Conservation (phyloP, 2,113 vertebrate genomes). For the Mormoops blainvillei region DNA sequence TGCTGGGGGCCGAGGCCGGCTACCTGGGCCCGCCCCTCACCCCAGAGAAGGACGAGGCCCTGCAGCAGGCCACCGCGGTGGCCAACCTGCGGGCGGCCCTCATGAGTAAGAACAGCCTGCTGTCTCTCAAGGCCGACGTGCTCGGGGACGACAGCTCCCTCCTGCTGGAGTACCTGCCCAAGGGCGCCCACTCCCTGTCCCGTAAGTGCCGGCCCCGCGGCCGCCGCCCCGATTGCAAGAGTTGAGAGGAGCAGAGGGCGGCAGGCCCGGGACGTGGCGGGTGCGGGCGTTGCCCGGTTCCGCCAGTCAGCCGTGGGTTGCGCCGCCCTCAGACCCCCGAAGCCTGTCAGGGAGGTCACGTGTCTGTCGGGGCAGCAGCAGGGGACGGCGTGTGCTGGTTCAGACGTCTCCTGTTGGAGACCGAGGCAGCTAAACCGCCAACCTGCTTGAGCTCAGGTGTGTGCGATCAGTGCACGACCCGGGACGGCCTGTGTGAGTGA, state of each 20-base stretch:
- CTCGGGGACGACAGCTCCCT: constrained; percentile 94
- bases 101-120: constrained; percentile 97
- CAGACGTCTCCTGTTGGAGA: too few species aligned
- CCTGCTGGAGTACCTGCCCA: constrained; percentile 96
- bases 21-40: constrained; percentile 84
- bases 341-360: too few species aligned
- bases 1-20: constrained; percentile 82
- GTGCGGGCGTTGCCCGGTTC: background rate
- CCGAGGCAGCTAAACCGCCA: background rate
- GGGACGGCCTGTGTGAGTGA: too few species aligned
- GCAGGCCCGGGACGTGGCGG: background rate
- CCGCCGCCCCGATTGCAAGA: too few species aligned
- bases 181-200: constrained; percentile 92
- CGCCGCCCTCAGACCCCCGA: background rate
- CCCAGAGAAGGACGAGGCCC: constrained; percentile 87
- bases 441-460: background rate
- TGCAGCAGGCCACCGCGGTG: constrained; percentile 86
- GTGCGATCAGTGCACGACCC: rapidly evolving
- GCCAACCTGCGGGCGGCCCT: constrained; percentile 95
- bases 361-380: background rate
- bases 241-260: background rate
- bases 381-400: background rate
- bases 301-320: too few species aligned
- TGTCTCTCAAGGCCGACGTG: constrained; percentile 94
- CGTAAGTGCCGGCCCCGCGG: constrained; percentile 85